phyloP scores from a whole-genome alignment of 1,140 invertebrate genomes.

The Orussus abietinus region DNA sequence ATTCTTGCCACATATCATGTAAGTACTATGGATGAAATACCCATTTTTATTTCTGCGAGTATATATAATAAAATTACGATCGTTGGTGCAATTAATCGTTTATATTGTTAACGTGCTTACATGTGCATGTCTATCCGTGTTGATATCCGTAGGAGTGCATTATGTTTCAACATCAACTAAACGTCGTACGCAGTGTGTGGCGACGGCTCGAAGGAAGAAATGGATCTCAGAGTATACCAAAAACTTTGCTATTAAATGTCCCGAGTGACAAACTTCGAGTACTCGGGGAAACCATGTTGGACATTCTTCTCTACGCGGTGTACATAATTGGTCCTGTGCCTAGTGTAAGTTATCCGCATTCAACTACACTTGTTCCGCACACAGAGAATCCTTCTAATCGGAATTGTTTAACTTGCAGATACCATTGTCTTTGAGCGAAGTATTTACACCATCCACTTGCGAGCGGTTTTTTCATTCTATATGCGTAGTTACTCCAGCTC shows the following conservation, averaged over 20 bases:
- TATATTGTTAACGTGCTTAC: too few relatives aligned
- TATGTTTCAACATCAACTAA: slow-evolving; percentile 75
- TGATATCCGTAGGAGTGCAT: slow-evolving; percentile 62
- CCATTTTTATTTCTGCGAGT: too few relatives aligned
- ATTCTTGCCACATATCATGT: slow-evolving; percentile 78
- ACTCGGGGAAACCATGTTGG: slow-evolving; percentile 74
- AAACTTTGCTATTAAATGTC: slow-evolving; percentile 56
- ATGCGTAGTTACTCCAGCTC: slow-evolving; percentile 59
- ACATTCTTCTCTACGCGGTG: slow-evolving; percentile 69
- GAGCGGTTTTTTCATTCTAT: slow-evolving; percentile 65
- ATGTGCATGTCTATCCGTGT: not conserved
- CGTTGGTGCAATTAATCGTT: too few relatives aligned
- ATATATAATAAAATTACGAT: too few relatives aligned
- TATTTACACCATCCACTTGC: slow-evolving; percentile 60
- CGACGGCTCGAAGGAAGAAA: slow-evolving; percentile 62
- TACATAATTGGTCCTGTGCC: slow-evolving; percentile 57
- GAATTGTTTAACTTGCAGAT: slow-evolving; percentile 35
- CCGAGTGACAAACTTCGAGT: slow-evolving; percentile 76
- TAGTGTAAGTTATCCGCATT: slow-evolving; percentile 34
- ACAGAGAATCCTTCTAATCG: slow-evolving; percentile 35
- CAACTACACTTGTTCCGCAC: slow-evolving; percentile 10
- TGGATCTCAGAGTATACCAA: slow-evolving; percentile 38
- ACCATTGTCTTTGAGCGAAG: slow-evolving; percentile 53
- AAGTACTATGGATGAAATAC: too few relatives aligned
- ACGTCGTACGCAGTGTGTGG: slow-evolving; percentile 71